Conservation (phyloP, 2,797 vertebrate genomes). For the Lates japonicus region DNA sequence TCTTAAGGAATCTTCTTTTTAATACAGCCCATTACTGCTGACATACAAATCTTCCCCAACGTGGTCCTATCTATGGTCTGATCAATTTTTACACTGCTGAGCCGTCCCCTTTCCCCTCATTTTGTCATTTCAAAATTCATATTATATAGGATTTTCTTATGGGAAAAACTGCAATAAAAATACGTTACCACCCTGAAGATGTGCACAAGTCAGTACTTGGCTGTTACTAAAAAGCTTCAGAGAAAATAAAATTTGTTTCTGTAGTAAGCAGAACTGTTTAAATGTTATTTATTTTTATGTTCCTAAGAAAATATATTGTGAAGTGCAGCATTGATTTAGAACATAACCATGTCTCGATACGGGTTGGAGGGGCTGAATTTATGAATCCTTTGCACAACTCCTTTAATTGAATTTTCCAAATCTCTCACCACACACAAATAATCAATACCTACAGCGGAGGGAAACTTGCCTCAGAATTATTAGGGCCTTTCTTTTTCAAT, state of each 20-base stretch:
- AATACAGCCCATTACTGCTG: slow-evolving; percentile 99
- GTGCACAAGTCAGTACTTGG: slow-evolving; percentile 89
- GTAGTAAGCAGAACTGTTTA: slow-evolving; percentile 99
- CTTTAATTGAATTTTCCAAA: slow-evolving; percentile 99
- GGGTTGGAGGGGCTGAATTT: slow-evolving; percentile 93
- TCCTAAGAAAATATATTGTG: slow-evolving; percentile 99
- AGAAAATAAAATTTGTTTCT: slow-evolving; percentile 99
- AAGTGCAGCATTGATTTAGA: slow-evolving; percentile 99
- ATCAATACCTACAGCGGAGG: slow-evolving; percentile 98
- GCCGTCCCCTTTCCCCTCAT: slow-evolving; percentile 93
- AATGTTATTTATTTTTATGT: slow-evolving; percentile 99
- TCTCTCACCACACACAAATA: slow-evolving; percentile 99
- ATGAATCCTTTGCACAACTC: slow-evolving; percentile 99
- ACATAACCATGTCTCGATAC: slow-evolving; percentile 95
- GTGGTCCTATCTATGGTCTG: slow-evolving; percentile 95
- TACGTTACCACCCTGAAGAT: slow-evolving; percentile 90
- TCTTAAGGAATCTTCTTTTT: slow-evolving; percentile 99
- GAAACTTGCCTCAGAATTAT: slow-evolving; percentile 99
- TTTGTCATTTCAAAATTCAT: slow-evolving; percentile 99
- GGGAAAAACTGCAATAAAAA: slow-evolving; percentile 97
- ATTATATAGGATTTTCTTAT: slow-evolving; percentile 95
- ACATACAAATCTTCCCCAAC: slow-evolving; percentile 99
- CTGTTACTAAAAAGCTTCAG: slow-evolving; percentile 92
- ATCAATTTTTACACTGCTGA: slow-evolving; percentile 99
- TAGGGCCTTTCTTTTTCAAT: slow-evolving; percentile 97